Evolutionary conservation across 1,140 invertebrate genomes (phyloP), one percentile per base, ranked within the genome.

Genomic region (Dreissena polymorpha): DNA sequence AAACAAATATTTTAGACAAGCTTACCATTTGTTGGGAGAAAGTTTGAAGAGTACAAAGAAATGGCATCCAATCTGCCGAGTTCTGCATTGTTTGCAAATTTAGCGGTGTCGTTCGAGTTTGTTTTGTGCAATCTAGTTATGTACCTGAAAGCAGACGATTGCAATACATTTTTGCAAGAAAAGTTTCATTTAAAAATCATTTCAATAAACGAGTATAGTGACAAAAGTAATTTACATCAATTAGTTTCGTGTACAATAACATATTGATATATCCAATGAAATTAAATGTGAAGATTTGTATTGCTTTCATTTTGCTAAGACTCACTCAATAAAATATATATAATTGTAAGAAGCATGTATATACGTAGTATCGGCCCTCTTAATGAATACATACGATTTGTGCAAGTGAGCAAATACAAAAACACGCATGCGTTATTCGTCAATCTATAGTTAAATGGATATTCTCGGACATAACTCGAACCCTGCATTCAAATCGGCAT

Each of bases 21-120:
- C 39, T 51, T 72, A 72, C 69, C n/a, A n/a, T 49, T 21, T 72
- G 39, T 21, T 51, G n/a, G 25, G 18, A 23, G 8, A 18, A 23
- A 3, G 8, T 0, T 27, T 63, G 72, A 74, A 74, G 18, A 29
- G 49, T 60, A 74, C 27, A 60, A 0, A 21, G 72, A 23, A 39
- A 74, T 12, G 14, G 72, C 8, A 63, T 74, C 72, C 53, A 74
- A 27, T 27, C 72, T 21, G 23, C 72, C 72, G 21, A 74, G 55
- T 63, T 74, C 72, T 10, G 72, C 25, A 16, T 63, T 74, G n/a
- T 74, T 39, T 0, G 21, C 72, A 0, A 74, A 14, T 14, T 27
- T 60, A 27, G 27, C 18, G 14, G 27, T 29, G 8, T 16, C 49
- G 10, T 25, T 13, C 2, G 57, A 8, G 29, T 25, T 57, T 27